These are phyloP conservation scores for Galerucella calmariensis DNA, from an alignment of 2,888 invertebrate genomes.

Conservation along the genomic window DNA sequence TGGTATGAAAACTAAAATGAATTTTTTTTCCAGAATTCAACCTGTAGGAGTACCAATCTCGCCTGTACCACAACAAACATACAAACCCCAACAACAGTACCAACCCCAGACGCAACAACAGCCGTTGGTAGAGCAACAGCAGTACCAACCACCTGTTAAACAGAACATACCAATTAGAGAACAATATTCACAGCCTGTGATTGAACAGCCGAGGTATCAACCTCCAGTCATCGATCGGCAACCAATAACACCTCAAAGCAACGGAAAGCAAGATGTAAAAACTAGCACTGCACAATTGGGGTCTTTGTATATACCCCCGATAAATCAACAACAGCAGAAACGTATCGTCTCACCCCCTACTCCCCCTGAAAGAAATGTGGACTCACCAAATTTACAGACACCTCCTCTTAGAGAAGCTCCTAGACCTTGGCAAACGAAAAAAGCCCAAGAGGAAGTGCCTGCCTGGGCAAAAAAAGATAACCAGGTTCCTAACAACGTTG, in stretches of 20 bases:
- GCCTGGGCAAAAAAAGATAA: conserved; percentile 65
- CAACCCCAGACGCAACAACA: conserved; percentile 45
- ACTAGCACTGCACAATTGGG: conserved; percentile 64
- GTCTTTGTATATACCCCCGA: conserved; percentile 69
- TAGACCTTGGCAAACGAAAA: conserved; percentile 69
- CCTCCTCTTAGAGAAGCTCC: conserved; percentile 70
- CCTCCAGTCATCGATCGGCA: conserved; percentile 53
- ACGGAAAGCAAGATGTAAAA: conserved; percentile 47
- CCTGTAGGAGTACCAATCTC: conserved; percentile 58
- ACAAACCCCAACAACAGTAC: conserved; percentile 35
- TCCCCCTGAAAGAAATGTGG: conserved; percentile 53
- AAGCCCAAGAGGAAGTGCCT: conserved; percentile 66
- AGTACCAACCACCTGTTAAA: conserved; percentile 39
- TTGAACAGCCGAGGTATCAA: conserved; percentile 54
- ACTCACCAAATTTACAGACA: conserved; percentile 62
- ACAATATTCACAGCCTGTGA: conserved; percentile 38
- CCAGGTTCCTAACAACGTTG: conserved; percentile 28
- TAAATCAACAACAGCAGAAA: conserved; percentile 51
- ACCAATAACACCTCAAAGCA: conserved; percentile 40
- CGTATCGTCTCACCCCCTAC: conserved; percentile 51
- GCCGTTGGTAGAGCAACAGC: conserved; percentile 34
- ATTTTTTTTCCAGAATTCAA: conserved; percentile 57
- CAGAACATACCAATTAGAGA: conserved; percentile 45
- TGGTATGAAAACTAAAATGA: background rate
- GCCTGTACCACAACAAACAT: conserved; percentile 49